Evolutionary conservation across 2,888 invertebrate species (phyloP), one percentile per base, ranked within the genome.

Genomic region (Eutolmus rufibarbis): DNA sequence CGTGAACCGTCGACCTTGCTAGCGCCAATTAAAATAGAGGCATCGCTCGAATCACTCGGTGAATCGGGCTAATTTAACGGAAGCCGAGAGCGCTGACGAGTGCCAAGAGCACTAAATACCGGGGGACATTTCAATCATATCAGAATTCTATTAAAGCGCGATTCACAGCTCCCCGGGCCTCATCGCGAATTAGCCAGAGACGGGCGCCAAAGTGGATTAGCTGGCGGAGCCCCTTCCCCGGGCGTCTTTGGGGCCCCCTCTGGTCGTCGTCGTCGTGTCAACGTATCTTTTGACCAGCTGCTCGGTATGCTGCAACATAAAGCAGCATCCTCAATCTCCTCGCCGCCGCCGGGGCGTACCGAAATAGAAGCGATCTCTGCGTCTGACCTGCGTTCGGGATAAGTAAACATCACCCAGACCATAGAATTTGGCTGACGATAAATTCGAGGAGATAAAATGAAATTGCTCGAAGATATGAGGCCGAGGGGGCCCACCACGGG

Each of bases 331-430:
- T 5, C 56, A 19, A 19, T 28, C 37, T 14, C 43, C 19, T 79
- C 14, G 8, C 34, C 40, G 16, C 31, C 34, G 31, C 31, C 4
- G 34, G 34, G 31, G 34, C 31, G 46, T 86, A 37, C 77, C 46
- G 78, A 86, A 77, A 57, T 78, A 77, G 86, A 86, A 12, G 31
- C 5, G 66, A 37, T 77, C 77, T 40, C 37, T 57, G 77, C 57
- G 86, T 86, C 86, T 78, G 86, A 86, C 86, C 86, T 74, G 51
- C 46, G 78, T 78, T 86, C 66, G 46, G 51, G 87, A 87, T 81
- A 81, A 87, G 74, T 81, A 81, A 87, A 87, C 79, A 78, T 66
- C 66, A 87, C 81, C 87, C 87, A 87, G 51, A 87, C 74, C 74
- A 81, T 81, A 87, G 74, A 87, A 87, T 74, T 87, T 77, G 56